A percentile compares a stretch with the other conserved stretches of the same genome.
Conservation (phyloP, 2,888 invertebrate genomes). For the Axea sp. region DNA sequence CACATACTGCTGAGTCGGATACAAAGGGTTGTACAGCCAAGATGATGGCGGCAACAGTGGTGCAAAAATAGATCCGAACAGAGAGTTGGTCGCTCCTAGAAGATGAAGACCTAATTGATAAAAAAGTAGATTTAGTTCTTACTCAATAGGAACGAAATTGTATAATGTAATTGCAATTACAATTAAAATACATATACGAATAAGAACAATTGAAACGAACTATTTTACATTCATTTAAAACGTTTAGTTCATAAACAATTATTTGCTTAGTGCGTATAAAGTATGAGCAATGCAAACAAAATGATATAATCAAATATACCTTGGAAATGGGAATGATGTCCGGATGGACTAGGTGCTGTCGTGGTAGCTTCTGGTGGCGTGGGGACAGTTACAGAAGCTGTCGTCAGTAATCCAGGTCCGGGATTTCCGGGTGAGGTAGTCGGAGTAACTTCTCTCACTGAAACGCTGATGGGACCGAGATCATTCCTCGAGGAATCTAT, state of each 20-base stretch:
- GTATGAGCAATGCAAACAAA: no score
- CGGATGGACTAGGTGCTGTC: slow-evolving; percentile 71
- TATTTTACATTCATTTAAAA: no score
- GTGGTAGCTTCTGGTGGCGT: slow-evolving; percentile 73
- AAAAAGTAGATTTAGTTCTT: slow-evolving; percentile 15
- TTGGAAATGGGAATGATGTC: slow-evolving; percentile 77
- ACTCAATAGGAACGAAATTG: no score
- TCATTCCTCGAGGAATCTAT: slow-evolving; percentile 74
- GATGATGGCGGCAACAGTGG: slow-evolving; percentile 76
- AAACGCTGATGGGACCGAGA: slow-evolving; percentile 76
- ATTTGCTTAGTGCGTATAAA: no score
- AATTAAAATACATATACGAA: no score
- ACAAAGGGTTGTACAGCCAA: slow-evolving; percentile 77
- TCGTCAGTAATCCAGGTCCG: slow-evolving; percentile 76
- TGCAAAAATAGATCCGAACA: slow-evolving; percentile 78
- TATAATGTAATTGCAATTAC: no score
- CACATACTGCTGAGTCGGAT: slow-evolving; percentile 76
- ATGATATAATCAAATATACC: slow-evolving; percentile 63
- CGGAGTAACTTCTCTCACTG: slow-evolving; percentile 75
- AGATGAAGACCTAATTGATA: slow-evolving; percentile 74
- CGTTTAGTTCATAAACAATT: no score
- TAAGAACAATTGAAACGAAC: no score
- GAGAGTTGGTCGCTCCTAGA: slow-evolving; percentile 75
- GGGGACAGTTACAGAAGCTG: slow-evolving; percentile 74
- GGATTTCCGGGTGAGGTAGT: slow-evolving; percentile 74